A percentile compares a stretch with the other conserved stretches of the same genome.
Conservation (phyloP, 1,140 invertebrate genomes). For the Drosophila ogumai region DNA sequence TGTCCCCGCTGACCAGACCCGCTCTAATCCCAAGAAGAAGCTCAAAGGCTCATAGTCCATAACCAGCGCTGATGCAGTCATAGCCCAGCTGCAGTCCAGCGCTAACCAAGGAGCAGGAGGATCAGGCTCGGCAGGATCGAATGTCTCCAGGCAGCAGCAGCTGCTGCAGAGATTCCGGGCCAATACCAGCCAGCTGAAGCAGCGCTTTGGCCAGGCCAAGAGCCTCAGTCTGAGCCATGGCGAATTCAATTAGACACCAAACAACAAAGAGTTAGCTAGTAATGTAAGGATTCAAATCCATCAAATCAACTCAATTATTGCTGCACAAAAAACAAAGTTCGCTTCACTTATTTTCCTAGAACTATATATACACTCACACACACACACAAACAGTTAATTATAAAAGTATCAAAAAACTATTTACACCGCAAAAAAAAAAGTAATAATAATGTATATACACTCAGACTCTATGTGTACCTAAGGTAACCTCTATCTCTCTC, state of each 20-base stretch:
- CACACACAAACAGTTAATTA: conserved; percentile 8
- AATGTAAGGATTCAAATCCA: conserved; percentile 32
- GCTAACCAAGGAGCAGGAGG: conserved; percentile 26
- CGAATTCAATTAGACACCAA: conserved; percentile 66
- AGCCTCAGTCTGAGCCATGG: conserved; percentile 71
- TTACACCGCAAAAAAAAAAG: conserved; percentile 44
- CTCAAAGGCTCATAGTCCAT: conserved; percentile 86
- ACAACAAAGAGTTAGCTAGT: conserved; percentile 24
- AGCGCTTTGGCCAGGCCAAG: conserved; percentile 74
- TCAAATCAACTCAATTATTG: conserved; percentile 45
- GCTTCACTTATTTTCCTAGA: conserved; percentile 62
- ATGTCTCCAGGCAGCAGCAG: conserved; percentile 54
- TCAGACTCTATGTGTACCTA: conserved; percentile 66
- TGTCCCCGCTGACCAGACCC: conserved; percentile 84
- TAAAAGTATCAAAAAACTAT: conserved; percentile 53
- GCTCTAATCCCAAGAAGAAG: conserved; percentile 87
- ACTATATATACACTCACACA: conserved; percentile 18
- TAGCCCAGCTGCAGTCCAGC: conserved; percentile 56
- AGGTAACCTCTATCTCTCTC: conserved; percentile 68
- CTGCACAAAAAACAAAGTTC: conserved; percentile 43
- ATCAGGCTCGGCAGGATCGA: background rate
- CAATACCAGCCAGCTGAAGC: conserved; percentile 75
- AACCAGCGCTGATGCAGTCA: conserved; percentile 69
- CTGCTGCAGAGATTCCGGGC: conserved; percentile 77
- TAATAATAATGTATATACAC: conserved; percentile 69